These are phyloP conservation scores for Macrostomum lignano DNA, from an alignment of 1,140 invertebrate species.

Conservation along the genomic window DNA sequence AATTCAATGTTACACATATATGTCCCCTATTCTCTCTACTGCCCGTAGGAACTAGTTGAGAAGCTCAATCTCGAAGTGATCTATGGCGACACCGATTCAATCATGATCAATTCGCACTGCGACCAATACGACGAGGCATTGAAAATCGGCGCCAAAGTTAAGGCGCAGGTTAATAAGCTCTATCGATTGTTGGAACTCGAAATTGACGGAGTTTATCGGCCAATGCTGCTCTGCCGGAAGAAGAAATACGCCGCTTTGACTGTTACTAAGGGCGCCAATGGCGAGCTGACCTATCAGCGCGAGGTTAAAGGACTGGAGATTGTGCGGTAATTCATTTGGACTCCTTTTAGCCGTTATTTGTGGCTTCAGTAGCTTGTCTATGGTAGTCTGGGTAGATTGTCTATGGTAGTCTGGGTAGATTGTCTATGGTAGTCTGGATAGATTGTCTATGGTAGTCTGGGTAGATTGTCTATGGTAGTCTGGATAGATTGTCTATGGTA, in stretches of 20 bases:
- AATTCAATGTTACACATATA: too few species aligned
- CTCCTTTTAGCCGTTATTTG: too few species aligned
- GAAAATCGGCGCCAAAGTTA: conserved; percentile 36
- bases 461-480: too few species aligned
- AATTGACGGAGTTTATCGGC: conserved; percentile 82
- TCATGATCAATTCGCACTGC: conserved; percentile 90
- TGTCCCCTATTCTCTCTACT: too few species aligned
- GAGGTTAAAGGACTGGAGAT: conserved; percentile 86
- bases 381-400: too few species aligned
- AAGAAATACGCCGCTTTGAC: conserved; percentile 87
- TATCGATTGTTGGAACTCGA: conserved; percentile 79
- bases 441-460: too few species aligned
- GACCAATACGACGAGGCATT: conserved; percentile 24
- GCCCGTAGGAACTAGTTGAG: conserved; percentile 3
- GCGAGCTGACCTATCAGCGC: conserved; percentile 36
- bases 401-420: too few species aligned
- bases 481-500: too few species aligned
- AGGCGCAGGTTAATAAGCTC: conserved; percentile 66
- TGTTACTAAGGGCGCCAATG: conserved; percentile 15
- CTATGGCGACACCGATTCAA: conserved; percentile 95
- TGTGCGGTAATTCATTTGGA: too few species aligned
- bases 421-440: too few species aligned
- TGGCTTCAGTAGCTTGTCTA: too few species aligned
- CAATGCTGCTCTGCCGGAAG: conserved; percentile 73
- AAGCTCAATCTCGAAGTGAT: conserved; percentile 45